Conservation (phyloP, 2,888 invertebrate species). For the Hirtodrosophila cameraria region DNA sequence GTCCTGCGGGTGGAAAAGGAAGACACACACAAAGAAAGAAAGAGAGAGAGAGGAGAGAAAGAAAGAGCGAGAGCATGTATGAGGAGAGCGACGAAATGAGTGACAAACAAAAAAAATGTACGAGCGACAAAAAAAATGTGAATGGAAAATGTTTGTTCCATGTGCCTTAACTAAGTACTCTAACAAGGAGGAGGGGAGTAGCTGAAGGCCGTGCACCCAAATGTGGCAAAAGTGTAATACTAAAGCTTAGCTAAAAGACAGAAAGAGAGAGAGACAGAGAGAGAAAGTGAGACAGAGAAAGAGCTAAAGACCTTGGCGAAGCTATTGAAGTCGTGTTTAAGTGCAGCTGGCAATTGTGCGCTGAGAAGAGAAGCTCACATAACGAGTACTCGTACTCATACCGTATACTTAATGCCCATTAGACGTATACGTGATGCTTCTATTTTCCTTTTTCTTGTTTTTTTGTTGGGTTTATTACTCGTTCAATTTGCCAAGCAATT, state of each 20-base stretch:
- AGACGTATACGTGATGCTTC: conserved; percentile 70
- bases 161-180: conserved; percentile 49
- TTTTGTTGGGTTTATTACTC: background rate
- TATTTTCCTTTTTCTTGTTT: background rate
- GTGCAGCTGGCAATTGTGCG: conserved; percentile 55
- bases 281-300: background rate
- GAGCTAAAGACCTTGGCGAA: background rate
- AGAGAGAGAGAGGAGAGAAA: conserved; percentile 8
- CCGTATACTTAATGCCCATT: conserved; percentile 57
- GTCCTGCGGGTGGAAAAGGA: conserved; percentile 85
- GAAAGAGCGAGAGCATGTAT: conserved; percentile 52
- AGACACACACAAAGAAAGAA: background rate
- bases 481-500: background rate
- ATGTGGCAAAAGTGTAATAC: conserved; percentile 11
- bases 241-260: conserved; percentile 3
- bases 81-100: conserved; percentile 70
- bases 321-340: conserved; percentile 39
- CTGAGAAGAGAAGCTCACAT: no score
- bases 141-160: conserved; percentile 56
- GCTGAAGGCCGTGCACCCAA: conserved; percentile 19
- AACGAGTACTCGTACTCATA: background rate
- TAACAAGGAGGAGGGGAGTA: background rate
- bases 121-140: conserved; percentile 66
- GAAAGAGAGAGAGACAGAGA: background rate
- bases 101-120: conserved; percentile 45